Base-by-base conservation (phyloP, 2,888 invertebrate species). In the Clusia tigrina region DNA sequence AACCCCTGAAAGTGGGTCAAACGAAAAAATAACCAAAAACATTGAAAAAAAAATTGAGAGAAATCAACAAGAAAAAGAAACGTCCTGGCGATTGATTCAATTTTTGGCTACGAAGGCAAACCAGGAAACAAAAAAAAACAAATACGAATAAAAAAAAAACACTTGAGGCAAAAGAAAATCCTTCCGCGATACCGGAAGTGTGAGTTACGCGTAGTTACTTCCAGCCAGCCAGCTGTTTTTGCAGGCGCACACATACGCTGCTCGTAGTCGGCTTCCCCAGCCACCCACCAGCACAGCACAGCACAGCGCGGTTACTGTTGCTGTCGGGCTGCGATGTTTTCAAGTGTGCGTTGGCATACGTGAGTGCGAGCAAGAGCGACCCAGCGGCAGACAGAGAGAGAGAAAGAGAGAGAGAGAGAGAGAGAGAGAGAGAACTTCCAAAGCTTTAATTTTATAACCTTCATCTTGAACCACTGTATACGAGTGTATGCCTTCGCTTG, bases 391-490 rank as follows among this genome's bases (percentile, higher is more conserved):
- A n/a, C n/a, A n/a, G n/a, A n/a, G n/a, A n/a, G n/a, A 6, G 32
- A 32, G 32, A 32, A 6, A 32, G 32, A 32, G 32, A 32, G 32
- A 32, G 32, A 32, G 32, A 32, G 32, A 32, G 42, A 42, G 48
- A n/a, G n/a, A n/a, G 6, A 15, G 6, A 20, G 48, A 48, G 48
- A 18, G 48, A 48, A 15, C 48, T 48, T 48, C 5, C 20, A 48
- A 48, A 48, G 48, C 48, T 48, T 48, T 42, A 3, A 17, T 17
- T 42, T 3, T n/a, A 42, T 42, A 42, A 42, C 42, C 42, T 42
- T 48, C 22, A 18, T 48, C 48, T 48, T 48, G 48, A 48, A 48
- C 48, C 22, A 20, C 18, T 20, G 22, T 5, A 15, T 15, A 22
- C 48, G 48, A 3, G 6, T 48, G 48, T 48, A 22, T 20, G 42